phyloP scores from a whole-genome alignment of 2,113 vertebrate genomes.

The Anarrhichthys ocellatus region DNA sequence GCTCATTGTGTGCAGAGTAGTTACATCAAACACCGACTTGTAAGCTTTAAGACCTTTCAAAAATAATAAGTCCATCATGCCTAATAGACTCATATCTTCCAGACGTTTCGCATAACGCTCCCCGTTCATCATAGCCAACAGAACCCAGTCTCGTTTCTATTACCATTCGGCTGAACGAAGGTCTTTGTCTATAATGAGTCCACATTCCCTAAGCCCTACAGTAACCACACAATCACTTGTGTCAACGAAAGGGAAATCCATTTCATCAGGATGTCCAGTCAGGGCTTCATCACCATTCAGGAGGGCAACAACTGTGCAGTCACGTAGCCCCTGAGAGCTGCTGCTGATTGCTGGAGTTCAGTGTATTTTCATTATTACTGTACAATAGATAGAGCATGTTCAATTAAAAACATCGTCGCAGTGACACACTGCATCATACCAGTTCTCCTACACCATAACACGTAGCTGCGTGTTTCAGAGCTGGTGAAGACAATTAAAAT shows the following conservation, averaged over 20 bases:
- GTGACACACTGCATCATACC: conserved; percentile 18
- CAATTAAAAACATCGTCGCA: conserved; percentile 45
- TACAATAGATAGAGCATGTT: conserved; percentile 23
- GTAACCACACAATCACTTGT: conserved; percentile 78
- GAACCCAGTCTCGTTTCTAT: conserved; percentile 55
- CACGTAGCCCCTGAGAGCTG: conserved; percentile 38
- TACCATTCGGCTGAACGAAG: conserved; percentile 58
- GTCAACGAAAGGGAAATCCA: conserved; percentile 79
- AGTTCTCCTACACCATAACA: not conserved
- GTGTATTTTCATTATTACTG: conserved; percentile 37
- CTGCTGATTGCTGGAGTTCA: conserved; percentile 43
- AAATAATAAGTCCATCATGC: conserved; percentile 59
- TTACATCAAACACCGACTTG: conserved; percentile 57
- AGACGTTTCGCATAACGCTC: conserved; percentile 56
- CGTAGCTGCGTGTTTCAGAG: not conserved
- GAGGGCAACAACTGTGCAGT: conserved; percentile 48
- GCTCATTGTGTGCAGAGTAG: conserved; percentile 43
- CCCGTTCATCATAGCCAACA: conserved; percentile 58
- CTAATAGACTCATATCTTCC: conserved; percentile 58
- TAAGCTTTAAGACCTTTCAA: conserved; percentile 44
- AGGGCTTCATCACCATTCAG: conserved; percentile 65
- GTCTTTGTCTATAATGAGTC: conserved; percentile 73
- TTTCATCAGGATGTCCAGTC: conserved; percentile 72
- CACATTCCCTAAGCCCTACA: conserved; percentile 70
- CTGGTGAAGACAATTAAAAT: not conserved